Conservation (phyloP, 2,888 invertebrate species). For the Hirudinaria manillensis region DNA sequence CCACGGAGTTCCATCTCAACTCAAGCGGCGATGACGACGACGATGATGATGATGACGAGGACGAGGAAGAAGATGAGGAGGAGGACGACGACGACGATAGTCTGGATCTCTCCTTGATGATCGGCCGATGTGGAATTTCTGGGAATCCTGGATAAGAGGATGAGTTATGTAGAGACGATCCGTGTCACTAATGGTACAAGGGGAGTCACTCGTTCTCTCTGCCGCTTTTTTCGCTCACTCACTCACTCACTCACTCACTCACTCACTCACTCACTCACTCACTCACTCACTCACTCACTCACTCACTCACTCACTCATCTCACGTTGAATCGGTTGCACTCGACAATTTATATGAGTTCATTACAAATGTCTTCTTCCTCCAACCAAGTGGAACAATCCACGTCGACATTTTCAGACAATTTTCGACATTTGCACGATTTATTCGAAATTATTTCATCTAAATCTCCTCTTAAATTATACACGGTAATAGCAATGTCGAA, state of each 20-base stretch:
- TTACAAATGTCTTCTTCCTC: too few relatives aligned
- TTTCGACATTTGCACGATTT: too few relatives aligned
- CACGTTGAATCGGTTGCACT: background rate
- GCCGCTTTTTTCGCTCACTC: background rate
- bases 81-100: background rate
- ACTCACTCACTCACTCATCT: background rate
- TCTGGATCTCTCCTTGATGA: conserved; percentile 26
- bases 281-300: background rate
- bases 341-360: background rate
- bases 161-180: too few relatives aligned
- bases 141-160: conserved; percentile 21
- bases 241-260: background rate
- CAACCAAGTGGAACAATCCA: too few relatives aligned
- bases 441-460: too few relatives aligned
- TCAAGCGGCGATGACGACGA: conserved; percentile 34
- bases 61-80: conserved; percentile 8
- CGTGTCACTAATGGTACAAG: too few relatives aligned
- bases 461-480: too few relatives aligned
- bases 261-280: background rate
- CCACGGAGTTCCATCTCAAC: conserved; percentile 36
- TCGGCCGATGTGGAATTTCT: conserved; percentile 25
- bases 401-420: too few relatives aligned
- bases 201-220: too few relatives aligned
- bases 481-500: too few relatives aligned
- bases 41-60: conserved; percentile 11